A percentile compares a stretch with the other conserved stretches of the same genome.
phyloP scores from a whole-genome alignment of 2,888 invertebrate genomes.

The Brassicogethes aeneus region DNA sequence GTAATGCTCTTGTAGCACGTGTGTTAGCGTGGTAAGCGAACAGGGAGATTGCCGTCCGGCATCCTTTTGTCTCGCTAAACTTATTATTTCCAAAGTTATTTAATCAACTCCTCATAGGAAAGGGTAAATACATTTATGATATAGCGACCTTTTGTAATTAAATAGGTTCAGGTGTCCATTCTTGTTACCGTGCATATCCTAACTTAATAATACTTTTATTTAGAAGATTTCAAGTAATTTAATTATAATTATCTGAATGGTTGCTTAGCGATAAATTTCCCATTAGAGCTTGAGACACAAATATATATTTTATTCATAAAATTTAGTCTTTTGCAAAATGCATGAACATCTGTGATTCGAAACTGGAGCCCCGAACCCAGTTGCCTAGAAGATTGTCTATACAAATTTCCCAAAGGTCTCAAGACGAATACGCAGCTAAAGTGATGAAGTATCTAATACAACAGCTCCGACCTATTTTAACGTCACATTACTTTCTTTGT shows the following conservation, averaged over 20 bases:
- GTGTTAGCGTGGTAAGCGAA: too few species aligned
- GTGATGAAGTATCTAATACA: conserved; percentile 19
- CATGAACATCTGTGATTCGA: conserved; percentile 18
- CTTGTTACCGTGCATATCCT: neutral
- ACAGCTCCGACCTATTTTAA: conserved; percentile 16
- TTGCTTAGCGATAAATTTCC: too few species aligned
- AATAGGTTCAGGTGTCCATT: neutral
- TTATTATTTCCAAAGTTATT: neutral
- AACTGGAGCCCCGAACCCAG: conserved; percentile 12
- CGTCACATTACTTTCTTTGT: conserved; percentile 1
- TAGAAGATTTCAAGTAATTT: neutral
- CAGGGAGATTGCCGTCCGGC: too few species aligned
- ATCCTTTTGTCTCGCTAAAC: neutral
- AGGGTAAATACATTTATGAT: neutral
- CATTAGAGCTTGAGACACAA: too few species aligned
- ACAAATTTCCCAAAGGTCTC: conserved; percentile 22
- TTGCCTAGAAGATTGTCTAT: conserved; percentile 20
- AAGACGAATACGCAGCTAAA: conserved; percentile 20
- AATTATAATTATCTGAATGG: too few species aligned
- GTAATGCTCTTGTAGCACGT: too few species aligned
- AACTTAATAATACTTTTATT: neutral
- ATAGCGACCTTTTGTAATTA: neutral
- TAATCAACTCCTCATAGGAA: neutral
- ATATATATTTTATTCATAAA: conserved; percentile 14
- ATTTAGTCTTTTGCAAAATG: conserved; percentile 16